Evolutionary conservation across 2,888 invertebrate genomes (phyloP), one percentile per base, ranked within the genome.

Genomic region (Stegophylla sp.): DNA sequence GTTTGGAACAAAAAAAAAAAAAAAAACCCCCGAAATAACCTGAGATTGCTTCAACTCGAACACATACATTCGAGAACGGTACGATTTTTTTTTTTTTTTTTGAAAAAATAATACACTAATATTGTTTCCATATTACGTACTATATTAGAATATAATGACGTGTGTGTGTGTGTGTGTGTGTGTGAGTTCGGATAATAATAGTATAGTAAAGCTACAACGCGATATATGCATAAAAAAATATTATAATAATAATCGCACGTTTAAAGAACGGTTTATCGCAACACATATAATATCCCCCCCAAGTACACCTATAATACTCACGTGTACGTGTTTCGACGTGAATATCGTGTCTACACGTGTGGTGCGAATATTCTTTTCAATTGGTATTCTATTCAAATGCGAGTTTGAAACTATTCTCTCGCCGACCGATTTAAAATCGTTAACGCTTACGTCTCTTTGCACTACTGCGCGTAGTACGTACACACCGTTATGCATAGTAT

Each of bases 1-100:
- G 53, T 64, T 76, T 20, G 64, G 75, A 76, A 76, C 43, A 41
- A 43, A 66, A 64, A 34, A 34, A 34, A 7, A 43, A 66, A 64
- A n/a, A n/a, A n/a, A n/a, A n/a, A n/a, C n/a, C n/a, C n/a, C n/a
- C n/a, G n/a, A n/a, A n/a, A n/a, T n/a, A n/a, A n/a, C n/a, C 75
- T 13, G 13, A 51, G 17, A 51, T 64, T 51, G 34, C 17, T 64
- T 64, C 34, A 13, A 51, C 34, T 34, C 34, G 34, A 7, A 7
- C 34, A 5, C 7, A 3, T 34, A 7, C 7, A 34, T 34, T 7
- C 34, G 34, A 34, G 34, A 34, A 3, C 7, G 34, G 3, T 34
- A 34, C 34, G 7, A 17, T 13, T 51, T 51, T 17, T 17, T 17
- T 1, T 51, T 10, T 13, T 51, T 51, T 17, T 17, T 17, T 1